Evolutionary conservation across 2,113 vertebrate genomes (phyloP).

Genomic region (Promerops cafer): DNA sequence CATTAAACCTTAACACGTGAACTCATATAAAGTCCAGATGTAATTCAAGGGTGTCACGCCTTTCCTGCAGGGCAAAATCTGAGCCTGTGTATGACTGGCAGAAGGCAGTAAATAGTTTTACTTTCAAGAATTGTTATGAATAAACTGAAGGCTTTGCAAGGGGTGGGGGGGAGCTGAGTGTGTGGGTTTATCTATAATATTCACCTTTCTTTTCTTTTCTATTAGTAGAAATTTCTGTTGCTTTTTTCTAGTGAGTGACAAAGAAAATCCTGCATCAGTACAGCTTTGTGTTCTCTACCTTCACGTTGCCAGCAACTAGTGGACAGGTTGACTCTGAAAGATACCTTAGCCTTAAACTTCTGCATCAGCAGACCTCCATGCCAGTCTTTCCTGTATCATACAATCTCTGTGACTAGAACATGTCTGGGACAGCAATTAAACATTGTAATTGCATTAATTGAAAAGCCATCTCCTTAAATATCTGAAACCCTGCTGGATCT

Average conservation of each 20-base stretch:
- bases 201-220: not conserved
- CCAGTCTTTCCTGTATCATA: not conserved
- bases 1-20: not conserved
- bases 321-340: not conserved
- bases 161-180: accelerated
- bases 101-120: not conserved
- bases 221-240: not conserved
- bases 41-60: not conserved
- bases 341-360: not conserved
- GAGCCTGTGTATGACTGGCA: not conserved
- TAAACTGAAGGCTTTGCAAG: not conserved
- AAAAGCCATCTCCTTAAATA: not conserved
- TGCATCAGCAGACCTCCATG: not conserved
- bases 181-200: not conserved
- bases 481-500: not conserved
- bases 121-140: not conserved
- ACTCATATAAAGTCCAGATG: not conserved
- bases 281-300: not conserved
- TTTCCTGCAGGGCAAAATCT: not conserved
- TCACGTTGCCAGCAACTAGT: not conserved
- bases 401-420: not conserved
- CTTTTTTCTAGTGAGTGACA: not conserved
- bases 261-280: not conserved
- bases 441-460: not conserved
- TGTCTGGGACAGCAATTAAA: not conserved